A percentile compares a stretch with the other conserved stretches of the same genome.
Evolutionary conservation across 2,797 vertebrate species (phyloP).

Genomic region (Bradypus variegatus): DNA sequence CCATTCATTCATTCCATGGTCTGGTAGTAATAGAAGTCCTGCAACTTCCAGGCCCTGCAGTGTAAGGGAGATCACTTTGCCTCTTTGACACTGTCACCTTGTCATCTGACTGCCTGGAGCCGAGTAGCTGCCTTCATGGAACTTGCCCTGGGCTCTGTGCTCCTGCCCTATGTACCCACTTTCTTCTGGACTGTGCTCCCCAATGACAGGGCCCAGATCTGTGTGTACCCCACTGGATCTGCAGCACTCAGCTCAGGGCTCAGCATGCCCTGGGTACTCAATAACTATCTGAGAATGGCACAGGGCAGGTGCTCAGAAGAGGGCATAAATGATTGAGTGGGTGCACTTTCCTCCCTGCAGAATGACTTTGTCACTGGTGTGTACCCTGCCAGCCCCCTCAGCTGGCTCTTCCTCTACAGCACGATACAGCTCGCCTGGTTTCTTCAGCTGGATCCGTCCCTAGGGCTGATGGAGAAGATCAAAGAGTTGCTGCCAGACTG

Average conservation of each 20-base stretch:
- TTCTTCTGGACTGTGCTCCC: neutral
- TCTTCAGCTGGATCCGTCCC: slow-evolving; percentile 89
- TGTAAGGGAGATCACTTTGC: neutral
- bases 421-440: slow-evolving; percentile 89
- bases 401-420: slow-evolving; percentile 90
- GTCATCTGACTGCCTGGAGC: neutral
- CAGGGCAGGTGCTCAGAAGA: neutral
- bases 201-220: neutral
- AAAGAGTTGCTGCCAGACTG: slow-evolving; percentile 88
- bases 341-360: slow-evolving; percentile 67
- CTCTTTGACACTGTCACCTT: neutral
- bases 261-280: neutral
- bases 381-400: slow-evolving; percentile 88
- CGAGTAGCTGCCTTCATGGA: neutral
- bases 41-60: neutral
- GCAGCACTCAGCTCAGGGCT: neutral
- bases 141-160: neutral
- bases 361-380: slow-evolving; percentile 86
- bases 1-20: neutral
- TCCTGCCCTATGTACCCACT: neutral
- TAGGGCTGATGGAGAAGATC: slow-evolving; percentile 92
- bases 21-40: neutral
- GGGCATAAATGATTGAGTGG: neutral
- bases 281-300: neutral
- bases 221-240: neutral